Evolutionary conservation across 2,113 vertebrate species (phyloP).

Genomic region (Emydura subglobosa): DNA sequence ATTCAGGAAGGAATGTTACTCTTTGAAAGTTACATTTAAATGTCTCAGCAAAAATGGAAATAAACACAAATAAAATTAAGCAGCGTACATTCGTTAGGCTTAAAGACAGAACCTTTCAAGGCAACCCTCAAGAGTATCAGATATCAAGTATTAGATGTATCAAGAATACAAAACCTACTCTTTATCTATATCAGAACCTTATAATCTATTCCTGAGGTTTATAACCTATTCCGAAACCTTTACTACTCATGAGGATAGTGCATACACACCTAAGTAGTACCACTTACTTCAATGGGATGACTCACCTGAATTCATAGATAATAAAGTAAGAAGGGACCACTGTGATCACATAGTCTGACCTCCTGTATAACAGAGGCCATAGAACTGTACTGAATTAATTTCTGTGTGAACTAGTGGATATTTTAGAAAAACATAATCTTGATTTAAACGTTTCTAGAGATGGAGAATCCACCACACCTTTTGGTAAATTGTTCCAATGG

Average conservation of each 20-base stretch:
- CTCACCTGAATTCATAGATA: not conserved
- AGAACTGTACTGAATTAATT: not conserved
- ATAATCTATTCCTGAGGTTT: not conserved
- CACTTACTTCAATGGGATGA: not conserved
- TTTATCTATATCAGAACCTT: not conserved
- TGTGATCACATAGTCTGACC: no score
- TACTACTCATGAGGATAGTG: not conserved
- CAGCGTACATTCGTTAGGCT: accelerated
- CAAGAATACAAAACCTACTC: not conserved
- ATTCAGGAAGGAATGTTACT: not conserved
- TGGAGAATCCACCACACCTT: no score
- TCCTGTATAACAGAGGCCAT: no score
- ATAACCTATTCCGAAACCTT: not conserved
- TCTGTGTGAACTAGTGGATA: no score
- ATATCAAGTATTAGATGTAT: not conserved
- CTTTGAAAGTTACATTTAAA: not conserved
- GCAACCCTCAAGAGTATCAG: not conserved
- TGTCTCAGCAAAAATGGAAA: not conserved
- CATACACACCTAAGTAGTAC: not conserved
- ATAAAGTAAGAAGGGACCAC: no score
- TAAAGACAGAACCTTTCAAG: not conserved
- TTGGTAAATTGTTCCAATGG: no score
- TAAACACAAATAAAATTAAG: not conserved
- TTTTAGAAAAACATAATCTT: no score
- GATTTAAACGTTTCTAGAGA: no score